Conservation (phyloP, 1,140 invertebrate genomes). For the Maconellicoccus hirsutus region DNA sequence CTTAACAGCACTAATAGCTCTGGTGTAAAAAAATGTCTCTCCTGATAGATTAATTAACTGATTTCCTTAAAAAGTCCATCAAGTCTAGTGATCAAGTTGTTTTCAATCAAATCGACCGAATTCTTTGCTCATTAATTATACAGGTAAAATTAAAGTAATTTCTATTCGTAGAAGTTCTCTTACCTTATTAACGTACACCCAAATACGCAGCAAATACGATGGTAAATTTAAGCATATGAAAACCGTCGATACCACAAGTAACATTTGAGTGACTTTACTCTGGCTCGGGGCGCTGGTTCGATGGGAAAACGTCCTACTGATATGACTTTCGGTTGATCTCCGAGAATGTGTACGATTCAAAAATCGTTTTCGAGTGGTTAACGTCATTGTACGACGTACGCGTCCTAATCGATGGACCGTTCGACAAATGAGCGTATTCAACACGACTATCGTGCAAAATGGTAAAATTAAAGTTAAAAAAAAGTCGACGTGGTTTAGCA, state of each 20-base stretch:
- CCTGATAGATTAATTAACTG: no score
- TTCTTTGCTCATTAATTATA: no score
- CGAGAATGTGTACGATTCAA: slow-evolving; percentile 19
- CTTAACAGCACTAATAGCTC: no score
- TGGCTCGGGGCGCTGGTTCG: slow-evolving; percentile 37
- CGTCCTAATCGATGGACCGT: slow-evolving; percentile 47
- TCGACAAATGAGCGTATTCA: slow-evolving; percentile 56
- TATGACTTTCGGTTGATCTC: not conserved
- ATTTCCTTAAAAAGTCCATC: no score
- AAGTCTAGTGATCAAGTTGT: no score
- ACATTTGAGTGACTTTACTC: slow-evolving; percentile 64
- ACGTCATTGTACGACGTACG: slow-evolving; percentile 41
- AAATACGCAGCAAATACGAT: slow-evolving; percentile 49
- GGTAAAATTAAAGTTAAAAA: slow-evolving; percentile 57
- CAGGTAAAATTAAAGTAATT: no score
- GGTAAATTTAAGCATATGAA: slow-evolving; percentile 70
- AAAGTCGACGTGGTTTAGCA: slow-evolving; percentile 57
- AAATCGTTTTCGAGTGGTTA: slow-evolving; percentile 23
- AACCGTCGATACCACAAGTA: slow-evolving; percentile 64
- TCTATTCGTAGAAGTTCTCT: not conserved
- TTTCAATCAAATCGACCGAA: no score
- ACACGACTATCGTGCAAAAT: slow-evolving; percentile 50
- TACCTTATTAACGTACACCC: slow-evolving; percentile 44
- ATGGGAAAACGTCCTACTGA: not conserved
- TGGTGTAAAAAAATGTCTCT: no score